These are phyloP conservation scores for Nixonia krombeini DNA, from an alignment of 1,140 invertebrate genomes.

Conservation along the genomic window DNA sequence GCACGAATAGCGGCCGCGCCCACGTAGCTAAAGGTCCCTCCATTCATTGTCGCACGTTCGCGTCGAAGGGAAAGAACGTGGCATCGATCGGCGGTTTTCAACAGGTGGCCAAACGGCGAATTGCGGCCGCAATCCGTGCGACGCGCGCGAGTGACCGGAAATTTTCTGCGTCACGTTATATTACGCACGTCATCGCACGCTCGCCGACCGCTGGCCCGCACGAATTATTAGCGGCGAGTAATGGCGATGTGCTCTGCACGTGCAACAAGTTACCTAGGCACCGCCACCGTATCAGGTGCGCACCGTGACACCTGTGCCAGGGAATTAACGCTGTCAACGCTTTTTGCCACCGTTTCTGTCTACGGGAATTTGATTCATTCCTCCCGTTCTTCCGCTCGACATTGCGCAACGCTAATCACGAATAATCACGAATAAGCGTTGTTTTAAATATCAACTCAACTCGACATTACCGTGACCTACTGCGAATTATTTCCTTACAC, in stretches of 20 bases:
- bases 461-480: no score
- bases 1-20: constrained; percentile 27
- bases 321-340: no score
- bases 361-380: no score
- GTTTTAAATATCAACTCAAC: no score
- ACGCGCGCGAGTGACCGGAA: constrained; percentile 54
- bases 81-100: constrained; percentile 28
- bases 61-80: constrained; percentile 17
- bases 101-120: constrained; percentile 36
- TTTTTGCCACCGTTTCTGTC: no score
- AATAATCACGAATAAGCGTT: no score
- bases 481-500: no score
- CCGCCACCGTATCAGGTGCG: constrained; percentile 64
- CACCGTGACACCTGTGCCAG: no score
- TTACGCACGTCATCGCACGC: constrained; percentile 50
- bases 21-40: constrained; percentile 41
- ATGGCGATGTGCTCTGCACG: constrained; percentile 37
- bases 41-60: constrained; percentile 36
- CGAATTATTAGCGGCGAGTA: constrained; percentile 54
- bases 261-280: constrained; percentile 54
- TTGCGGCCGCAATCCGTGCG: constrained; percentile 28
- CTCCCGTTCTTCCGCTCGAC: no score
- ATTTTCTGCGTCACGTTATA: constrained; percentile 55
- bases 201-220: constrained; percentile 34
- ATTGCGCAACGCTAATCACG: no score